phyloP scores from a whole-genome alignment of 2,113 vertebrate genomes.

The Urocolius indicus region DNA sequence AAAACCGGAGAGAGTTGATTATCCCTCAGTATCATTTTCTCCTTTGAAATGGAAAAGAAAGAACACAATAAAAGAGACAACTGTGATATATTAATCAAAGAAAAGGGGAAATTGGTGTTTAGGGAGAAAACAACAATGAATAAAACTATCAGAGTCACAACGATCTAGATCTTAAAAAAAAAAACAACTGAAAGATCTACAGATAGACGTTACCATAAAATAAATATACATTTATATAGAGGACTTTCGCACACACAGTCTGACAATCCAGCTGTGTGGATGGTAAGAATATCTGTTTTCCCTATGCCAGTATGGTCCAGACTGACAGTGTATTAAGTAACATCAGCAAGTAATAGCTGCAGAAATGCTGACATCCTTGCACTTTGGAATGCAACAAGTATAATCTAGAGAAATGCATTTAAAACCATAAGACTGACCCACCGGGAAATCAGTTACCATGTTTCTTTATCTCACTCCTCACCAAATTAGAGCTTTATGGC shows the following conservation, averaged over 20 bases:
- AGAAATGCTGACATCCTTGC: background rate
- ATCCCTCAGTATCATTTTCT: background rate
- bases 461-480: background rate
- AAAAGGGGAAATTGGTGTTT: background rate
- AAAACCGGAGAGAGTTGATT: background rate
- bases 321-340: background rate
- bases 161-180: rapidly evolving
- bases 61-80: background rate
- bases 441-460: background rate
- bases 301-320: background rate
- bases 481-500: background rate
- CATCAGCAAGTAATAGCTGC: background rate
- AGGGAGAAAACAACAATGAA: background rate
- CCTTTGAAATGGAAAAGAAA: constrained; percentile 1
- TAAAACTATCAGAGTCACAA: background rate
- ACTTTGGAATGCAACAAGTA: background rate
- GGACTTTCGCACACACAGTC: background rate
- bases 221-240: background rate
- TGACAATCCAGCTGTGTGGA: background rate
- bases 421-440: background rate
- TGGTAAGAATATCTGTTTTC: background rate
- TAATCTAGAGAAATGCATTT: background rate
- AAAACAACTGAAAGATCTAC: background rate
- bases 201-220: background rate
- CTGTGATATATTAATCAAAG: background rate